Conservation (phyloP, 1,140 invertebrate species). For the Eumeta japonica region DNA sequence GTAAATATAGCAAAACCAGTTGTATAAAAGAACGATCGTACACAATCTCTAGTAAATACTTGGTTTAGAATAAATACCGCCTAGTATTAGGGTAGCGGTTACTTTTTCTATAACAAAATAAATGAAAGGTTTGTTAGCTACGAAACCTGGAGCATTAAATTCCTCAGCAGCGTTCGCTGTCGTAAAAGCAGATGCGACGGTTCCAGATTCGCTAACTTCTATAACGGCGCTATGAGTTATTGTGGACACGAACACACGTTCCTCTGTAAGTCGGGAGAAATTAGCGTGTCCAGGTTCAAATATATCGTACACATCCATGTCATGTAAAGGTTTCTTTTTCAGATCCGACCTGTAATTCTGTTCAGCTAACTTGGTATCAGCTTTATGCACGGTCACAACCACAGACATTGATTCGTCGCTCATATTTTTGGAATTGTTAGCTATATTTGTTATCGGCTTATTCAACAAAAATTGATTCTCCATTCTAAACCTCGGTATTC, state of each 20-base stretch:
- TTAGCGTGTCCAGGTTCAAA: conserved; percentile 64
- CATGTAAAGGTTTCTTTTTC: conserved; percentile 56
- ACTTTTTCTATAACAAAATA: conserved; percentile 64
- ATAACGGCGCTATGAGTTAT: conserved; percentile 76
- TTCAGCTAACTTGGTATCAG: no score
- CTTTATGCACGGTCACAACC: no score
- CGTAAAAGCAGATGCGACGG: conserved; percentile 70
- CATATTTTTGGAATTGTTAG: no score
- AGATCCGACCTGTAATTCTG: no score
- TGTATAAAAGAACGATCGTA: no score
- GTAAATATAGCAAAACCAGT: no score
- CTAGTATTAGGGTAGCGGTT: conserved; percentile 61
- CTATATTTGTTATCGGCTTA: no score
- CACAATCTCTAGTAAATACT: conserved; percentile 39
- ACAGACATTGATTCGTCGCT: no score
- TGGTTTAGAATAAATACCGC: conserved; percentile 54
- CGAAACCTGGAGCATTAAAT: conserved; percentile 59
- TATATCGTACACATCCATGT: conserved; percentile 71
- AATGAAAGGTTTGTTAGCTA: conserved; percentile 62
- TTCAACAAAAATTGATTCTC: conserved; percentile 65
- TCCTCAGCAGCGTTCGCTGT: conserved; percentile 53
- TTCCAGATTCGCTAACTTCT: conserved; percentile 78
- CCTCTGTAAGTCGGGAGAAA: conserved; percentile 62
- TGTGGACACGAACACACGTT: conserved; percentile 59
- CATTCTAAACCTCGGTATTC: conserved; percentile 70